Conservation (phyloP, 2,113 vertebrate species). For the Poicephalus meyeri region DNA sequence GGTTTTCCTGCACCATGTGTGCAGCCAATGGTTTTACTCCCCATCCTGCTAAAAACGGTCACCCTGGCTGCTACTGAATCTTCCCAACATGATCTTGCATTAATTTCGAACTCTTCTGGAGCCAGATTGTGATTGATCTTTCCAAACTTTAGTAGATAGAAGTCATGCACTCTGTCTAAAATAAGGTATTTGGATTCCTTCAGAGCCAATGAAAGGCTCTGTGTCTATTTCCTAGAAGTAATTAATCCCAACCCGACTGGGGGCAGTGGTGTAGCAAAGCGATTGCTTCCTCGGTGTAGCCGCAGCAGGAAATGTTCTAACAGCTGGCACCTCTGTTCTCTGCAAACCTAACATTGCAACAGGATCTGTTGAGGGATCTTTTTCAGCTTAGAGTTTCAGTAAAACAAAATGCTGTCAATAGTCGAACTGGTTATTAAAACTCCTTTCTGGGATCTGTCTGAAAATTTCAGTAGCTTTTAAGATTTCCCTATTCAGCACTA, state of each 20-base stretch:
- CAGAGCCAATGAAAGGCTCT: background rate
- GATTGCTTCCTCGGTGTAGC: background rate
- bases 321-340: background rate
- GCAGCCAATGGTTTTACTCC: background rate
- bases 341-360: background rate
- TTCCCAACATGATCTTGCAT: background rate
- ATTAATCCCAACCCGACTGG: background rate
- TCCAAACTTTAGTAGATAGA: background rate
- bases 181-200: background rate
- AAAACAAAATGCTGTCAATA: background rate
- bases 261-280: background rate
- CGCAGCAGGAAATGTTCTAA: background rate
- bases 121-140: background rate
- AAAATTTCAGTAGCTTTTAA: background rate
- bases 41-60: background rate
- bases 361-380: background rate
- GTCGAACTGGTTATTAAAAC: background rate
- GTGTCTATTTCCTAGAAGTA: background rate
- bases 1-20: background rate
- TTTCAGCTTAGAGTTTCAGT: background rate
- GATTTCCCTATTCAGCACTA: background rate
- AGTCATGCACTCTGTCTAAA: background rate
- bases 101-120: background rate
- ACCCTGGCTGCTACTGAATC: rapidly evolving
- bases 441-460: background rate